Conservation (phyloP, 2,113 vertebrate genomes). For the Podarcis cretensis region DNA sequence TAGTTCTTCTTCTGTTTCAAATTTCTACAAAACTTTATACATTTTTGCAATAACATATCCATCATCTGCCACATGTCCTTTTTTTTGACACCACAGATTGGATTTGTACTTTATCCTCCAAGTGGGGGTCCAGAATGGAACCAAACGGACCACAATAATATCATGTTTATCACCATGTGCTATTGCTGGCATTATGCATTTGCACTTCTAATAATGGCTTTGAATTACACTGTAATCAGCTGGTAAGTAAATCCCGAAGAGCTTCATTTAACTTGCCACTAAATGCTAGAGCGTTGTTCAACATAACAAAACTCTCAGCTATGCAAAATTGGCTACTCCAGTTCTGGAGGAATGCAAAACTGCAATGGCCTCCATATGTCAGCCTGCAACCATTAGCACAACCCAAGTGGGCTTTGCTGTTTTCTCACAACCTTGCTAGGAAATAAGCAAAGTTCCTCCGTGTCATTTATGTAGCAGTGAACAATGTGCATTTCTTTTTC, state of each 20-base stretch:
- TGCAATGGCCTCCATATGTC: not conserved
- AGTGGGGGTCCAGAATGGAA: constrained; percentile 86
- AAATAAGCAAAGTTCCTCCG: not conserved
- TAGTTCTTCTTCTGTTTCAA: too few species aligned
- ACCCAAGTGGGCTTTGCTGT: too few species aligned
- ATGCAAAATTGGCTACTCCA: not conserved
- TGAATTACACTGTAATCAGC: constrained; percentile 81
- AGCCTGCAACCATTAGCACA: not conserved
- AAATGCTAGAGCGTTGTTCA: not conserved
- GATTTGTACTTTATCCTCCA: constrained; percentile 90
- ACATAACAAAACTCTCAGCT: not conserved
- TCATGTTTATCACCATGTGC: constrained; percentile 91
- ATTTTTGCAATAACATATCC: too few species aligned
- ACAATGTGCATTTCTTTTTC: not conserved
- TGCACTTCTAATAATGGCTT: constrained; percentile 78
- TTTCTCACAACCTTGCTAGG: not conserved
- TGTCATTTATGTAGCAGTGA: not conserved
- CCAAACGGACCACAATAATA: constrained; percentile 82
- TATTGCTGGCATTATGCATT: constrained; percentile 93
- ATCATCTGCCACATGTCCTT: not conserved
- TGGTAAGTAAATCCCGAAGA: constrained; percentile 83
- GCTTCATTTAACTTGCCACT: not conserved
- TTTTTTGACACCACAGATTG: constrained; percentile 81
- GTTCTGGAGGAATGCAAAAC: not conserved
- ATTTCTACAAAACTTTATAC: too few species aligned